Evolutionary conservation across 2,113 vertebrate species (phyloP).

Genomic region (Climacteris rufus): DNA sequence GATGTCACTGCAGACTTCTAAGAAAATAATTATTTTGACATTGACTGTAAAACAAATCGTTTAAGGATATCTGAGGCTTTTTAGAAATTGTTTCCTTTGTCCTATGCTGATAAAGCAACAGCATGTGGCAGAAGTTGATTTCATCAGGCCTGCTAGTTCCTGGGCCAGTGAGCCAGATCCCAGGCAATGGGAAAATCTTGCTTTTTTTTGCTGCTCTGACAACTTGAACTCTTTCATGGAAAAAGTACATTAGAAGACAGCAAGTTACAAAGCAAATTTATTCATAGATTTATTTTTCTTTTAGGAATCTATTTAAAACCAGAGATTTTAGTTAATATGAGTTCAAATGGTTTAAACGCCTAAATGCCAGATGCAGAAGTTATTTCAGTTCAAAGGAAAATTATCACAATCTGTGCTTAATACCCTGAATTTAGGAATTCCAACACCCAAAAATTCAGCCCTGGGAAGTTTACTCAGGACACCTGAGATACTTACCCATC

Average conservation of each 20-base stretch:
- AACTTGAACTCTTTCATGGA: not conserved
- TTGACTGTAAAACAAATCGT: not conserved
- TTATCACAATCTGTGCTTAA: not conserved
- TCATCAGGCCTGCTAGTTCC: not conserved
- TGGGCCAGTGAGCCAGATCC: not conserved
- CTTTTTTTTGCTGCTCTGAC: not conserved
- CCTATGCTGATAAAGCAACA: not conserved
- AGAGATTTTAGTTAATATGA: not conserved
- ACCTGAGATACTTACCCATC: not conserved
- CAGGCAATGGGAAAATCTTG: not conserved
- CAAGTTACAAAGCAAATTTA: not conserved
- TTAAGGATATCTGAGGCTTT: not conserved
- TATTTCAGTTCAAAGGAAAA: not conserved
- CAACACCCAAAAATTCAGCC: not conserved
- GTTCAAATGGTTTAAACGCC: not conserved
- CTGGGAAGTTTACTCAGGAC: not conserved
- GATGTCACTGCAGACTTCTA: constrained; percentile 14
- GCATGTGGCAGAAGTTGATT: not conserved
- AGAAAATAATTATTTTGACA: constrained; percentile 41
- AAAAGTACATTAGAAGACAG: not conserved
- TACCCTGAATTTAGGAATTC: not conserved
- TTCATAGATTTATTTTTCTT: not conserved
- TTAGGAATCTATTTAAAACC: not conserved
- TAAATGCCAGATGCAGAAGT: not conserved
- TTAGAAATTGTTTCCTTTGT: not conserved